A percentile compares a stretch with the other conserved stretches of the same genome.
Evolutionary conservation across 37 sponge, comb jelly and placozoan genomes (phyloP).

Genomic region (Theonella swinhoei): DNA sequence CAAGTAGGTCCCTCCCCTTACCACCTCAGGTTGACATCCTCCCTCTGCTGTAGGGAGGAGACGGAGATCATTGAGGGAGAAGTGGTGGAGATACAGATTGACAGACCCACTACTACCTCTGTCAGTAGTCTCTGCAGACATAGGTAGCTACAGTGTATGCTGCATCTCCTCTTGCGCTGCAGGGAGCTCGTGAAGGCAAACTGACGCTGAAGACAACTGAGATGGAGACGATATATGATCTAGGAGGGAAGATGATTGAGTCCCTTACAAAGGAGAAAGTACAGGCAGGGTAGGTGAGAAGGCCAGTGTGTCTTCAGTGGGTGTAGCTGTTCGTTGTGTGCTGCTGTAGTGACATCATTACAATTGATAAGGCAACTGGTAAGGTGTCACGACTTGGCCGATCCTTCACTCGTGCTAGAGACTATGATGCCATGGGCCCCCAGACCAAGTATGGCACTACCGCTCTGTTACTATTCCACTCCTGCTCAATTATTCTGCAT

Average conservation of each 20-base stretch:
- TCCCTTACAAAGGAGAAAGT: constrained; percentile 97
- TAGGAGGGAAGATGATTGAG: constrained; percentile 98
- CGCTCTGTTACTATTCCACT: background rate
- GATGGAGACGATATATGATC: constrained; percentile 98
- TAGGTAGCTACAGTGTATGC: background rate
- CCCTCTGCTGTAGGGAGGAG: constrained; percentile 77
- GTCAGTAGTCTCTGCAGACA: constrained; percentile 53
- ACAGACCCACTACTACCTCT: constrained; percentile 90
- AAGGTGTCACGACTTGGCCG: constrained; percentile 87
- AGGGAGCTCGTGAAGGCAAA: constrained; percentile 96
- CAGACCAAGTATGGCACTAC: constrained; percentile 34
- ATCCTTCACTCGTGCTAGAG: constrained; percentile 95
- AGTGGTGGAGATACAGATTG: constrained; percentile 96
- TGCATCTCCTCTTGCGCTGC: background rate
- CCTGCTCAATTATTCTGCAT: no score
- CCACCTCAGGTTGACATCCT: background rate
- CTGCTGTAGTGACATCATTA: constrained; percentile 85
- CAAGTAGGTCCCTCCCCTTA: constrained; percentile 63
- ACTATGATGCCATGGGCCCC: constrained; percentile 99
- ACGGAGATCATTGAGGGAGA: constrained; percentile 99
- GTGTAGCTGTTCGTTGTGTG: background rate
- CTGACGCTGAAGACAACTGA: constrained; percentile 98
- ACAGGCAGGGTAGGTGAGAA: constrained; percentile 85
- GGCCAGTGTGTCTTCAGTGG: no score
- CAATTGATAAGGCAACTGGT: constrained; percentile 97